phyloP scores from a whole-genome alignment of 2,113 vertebrate species.

The Dunckerocampus dactyliophorus region DNA sequence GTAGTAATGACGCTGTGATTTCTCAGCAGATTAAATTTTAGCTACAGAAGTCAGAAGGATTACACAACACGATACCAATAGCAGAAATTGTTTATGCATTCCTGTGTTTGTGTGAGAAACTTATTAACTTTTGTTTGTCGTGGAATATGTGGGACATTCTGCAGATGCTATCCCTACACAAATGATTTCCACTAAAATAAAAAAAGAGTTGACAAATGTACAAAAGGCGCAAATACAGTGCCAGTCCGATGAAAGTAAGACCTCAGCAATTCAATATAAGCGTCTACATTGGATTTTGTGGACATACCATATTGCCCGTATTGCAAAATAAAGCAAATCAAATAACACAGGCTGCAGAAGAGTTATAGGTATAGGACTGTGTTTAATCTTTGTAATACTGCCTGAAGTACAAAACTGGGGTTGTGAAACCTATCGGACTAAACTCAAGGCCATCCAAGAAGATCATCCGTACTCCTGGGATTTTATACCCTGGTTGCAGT shows the following conservation, averaged over 20 bases:
- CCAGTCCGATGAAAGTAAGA: neutral
- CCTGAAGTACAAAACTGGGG: too few species aligned
- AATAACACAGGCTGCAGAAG: too few species aligned
- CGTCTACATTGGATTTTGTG: neutral
- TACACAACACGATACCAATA: slow-evolving; percentile 6
- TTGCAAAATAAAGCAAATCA: too few species aligned
- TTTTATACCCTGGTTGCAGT: too few species aligned
- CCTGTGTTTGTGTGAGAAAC: slow-evolving; percentile 2
- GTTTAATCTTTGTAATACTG: too few species aligned
- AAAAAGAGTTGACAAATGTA: slow-evolving; percentile 3
- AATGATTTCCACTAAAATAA: slow-evolving; percentile 12
- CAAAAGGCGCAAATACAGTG: slow-evolving; percentile 7
- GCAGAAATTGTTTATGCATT: slow-evolving; percentile 2
- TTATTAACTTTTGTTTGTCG: slow-evolving; percentile 4
- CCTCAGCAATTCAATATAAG: neutral
- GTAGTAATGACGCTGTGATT: too few species aligned
- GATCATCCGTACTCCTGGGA: neutral
- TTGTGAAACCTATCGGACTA: too few species aligned
- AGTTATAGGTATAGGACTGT: too few species aligned
- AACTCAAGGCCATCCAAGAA: neutral
- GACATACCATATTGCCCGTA: too few species aligned
- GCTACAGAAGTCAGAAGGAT: slow-evolving; percentile 1
- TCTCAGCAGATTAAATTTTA: too few species aligned
- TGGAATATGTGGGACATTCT: slow-evolving; percentile 17
- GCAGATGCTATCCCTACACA: slow-evolving; percentile 18